These are phyloP conservation scores for Gryllus bimaculatus DNA, from an alignment of 1,140 invertebrate genomes.

Conservation along the genomic window DNA sequence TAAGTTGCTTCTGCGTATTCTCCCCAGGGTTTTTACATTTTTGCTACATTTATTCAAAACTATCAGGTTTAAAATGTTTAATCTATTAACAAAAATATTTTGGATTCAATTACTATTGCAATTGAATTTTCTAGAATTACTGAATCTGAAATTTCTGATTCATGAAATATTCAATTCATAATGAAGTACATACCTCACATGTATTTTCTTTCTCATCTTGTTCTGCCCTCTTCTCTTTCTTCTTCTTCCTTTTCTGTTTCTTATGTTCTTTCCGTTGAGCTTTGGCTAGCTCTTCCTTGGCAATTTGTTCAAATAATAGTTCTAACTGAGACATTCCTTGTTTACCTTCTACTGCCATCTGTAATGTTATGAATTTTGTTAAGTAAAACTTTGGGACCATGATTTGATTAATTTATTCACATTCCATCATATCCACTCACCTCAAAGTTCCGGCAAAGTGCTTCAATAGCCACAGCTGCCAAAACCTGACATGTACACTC, in stretches of 20 bases:
- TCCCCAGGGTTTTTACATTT: too few species aligned
- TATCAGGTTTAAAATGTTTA: too few species aligned
- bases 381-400: too few species aligned
- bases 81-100: too few species aligned
- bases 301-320: slow-evolving; percentile 68
- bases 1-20: too few species aligned
- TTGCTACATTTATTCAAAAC: too few species aligned
- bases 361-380: slow-evolving; percentile 7
- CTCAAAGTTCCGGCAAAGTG: slow-evolving; percentile 77
- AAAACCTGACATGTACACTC: slow-evolving; percentile 85
- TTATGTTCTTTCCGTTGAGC: slow-evolving; percentile 77
- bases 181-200: slow-evolving; percentile 32
- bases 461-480: slow-evolving; percentile 77
- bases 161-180: too few species aligned
- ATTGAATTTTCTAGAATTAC: too few species aligned
- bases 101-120: too few species aligned
- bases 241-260: slow-evolving; percentile 73
- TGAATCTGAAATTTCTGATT: too few species aligned
- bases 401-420: too few species aligned
- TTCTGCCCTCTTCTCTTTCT: slow-evolving; percentile 53
- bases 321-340: slow-evolving; percentile 80
- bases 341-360: slow-evolving; percentile 79
- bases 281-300: slow-evolving; percentile 70
- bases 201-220: slow-evolving; percentile 44
- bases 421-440: slow-evolving; percentile 27